Evolutionary conservation across 2,113 vertebrate species (phyloP), one percentile per base, ranked within the genome.

Genomic region (Caranx ignobilis): DNA sequence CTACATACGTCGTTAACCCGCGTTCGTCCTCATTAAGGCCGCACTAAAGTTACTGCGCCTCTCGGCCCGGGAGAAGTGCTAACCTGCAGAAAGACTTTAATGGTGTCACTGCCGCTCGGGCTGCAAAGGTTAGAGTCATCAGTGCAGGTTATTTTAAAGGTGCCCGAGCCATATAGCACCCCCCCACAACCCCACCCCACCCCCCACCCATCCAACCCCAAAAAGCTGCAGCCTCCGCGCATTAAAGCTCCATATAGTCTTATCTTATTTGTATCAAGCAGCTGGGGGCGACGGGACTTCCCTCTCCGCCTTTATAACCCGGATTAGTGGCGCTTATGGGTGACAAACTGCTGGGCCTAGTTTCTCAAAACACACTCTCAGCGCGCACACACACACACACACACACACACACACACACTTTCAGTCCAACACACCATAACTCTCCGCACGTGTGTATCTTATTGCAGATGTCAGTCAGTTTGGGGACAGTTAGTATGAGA

Each of bases 1-100:
- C 83, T 92, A 92, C 92, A 89, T 65, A 83, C 48, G 88, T 91
- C 91, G 92, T 95, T 93, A 95, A 95, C 90, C 93, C 66, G 87
- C 88, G 83, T 79, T 92, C 88, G 92, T 94, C 94, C 94, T 95
- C 94, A 94, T 94, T 95, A 94, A 90, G 90, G 89, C 81, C 81
- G 85, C 88, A 87, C 84, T 93, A 89, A 92, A 93, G 91, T 94
- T 88, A 90, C 93, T 88, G 62, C 81, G 79, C 86, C 88, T 78
- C 85, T 87, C 82, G 71, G 84, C 70, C 82, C 75, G 60, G 81
- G 57, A 91, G 87, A 91, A 87, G 92, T 88, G 92, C 86, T 91
- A 93, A 94, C 86, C 92, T 89, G 91, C 85, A 86, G 79, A 88
- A 83, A 71, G 82, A 56, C 70, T 85, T 92, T 93, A 92, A 93